These are phyloP conservation scores for Meteorus cinctellus DNA, from an alignment of 2,888 invertebrate genomes.

Conservation along the genomic window DNA sequence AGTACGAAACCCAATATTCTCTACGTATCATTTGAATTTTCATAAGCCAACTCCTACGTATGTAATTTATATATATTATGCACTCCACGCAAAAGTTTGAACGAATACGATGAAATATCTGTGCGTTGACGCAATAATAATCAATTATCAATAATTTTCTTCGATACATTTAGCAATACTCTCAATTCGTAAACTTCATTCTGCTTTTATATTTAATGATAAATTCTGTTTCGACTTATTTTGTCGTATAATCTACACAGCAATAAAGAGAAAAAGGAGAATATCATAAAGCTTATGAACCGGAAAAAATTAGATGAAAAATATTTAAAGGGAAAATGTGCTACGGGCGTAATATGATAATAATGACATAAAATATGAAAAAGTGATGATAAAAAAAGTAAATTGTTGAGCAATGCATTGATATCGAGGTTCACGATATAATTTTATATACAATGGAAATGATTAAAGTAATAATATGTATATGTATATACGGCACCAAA, in stretches of 20 bases:
- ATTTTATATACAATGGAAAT: neutral
- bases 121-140: too few relatives aligned
- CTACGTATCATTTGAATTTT: neutral
- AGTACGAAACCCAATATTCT: neutral
- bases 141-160: too few relatives aligned
- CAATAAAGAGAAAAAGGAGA: neutral
- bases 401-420: conserved; percentile 21
- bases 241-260: neutral
- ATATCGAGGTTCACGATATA: neutral
- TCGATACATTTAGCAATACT: neutral
- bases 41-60: neutral
- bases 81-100: neutral
- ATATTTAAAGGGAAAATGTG: neutral
- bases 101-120: neutral
- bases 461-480: neutral
- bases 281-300: neutral
- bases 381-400: conserved; percentile 38
- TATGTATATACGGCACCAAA: neutral
- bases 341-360: neutral
- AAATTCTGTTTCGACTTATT: neutral
- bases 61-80: neutral
- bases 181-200: neutral
- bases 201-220: neutral
- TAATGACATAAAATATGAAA: neutral
- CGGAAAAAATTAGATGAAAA: neutral